Percentiles rank a stretch among this genome's conserved stretches.
phyloP scores from a whole-genome alignment of 2,113 vertebrate genomes.

The Myrmophylax atrothorax region DNA sequence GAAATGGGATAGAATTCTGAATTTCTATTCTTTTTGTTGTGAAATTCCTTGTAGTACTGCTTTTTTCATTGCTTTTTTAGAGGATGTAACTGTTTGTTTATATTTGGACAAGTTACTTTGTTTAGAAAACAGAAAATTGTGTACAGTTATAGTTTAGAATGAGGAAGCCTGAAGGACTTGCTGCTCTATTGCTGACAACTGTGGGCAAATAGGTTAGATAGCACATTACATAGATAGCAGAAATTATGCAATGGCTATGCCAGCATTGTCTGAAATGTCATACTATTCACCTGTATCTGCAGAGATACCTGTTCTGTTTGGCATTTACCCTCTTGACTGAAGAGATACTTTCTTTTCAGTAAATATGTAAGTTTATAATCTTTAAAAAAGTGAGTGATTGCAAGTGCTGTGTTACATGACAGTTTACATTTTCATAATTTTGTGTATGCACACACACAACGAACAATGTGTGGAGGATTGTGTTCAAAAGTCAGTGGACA shows the following conservation, averaged over 20 bases:
- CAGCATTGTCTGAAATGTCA: background rate
- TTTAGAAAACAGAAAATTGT: background rate
- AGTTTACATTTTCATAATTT: background rate
- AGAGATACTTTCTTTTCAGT: background rate
- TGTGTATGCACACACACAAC: rapidly evolving
- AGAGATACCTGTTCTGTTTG: background rate
- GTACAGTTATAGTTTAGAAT: background rate
- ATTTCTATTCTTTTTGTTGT: background rate
- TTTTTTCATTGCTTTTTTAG: background rate
- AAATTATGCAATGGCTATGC: background rate
- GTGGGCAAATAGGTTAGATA: background rate
- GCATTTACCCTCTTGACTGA: background rate
- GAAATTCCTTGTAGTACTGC: background rate
- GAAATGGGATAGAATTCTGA: background rate
- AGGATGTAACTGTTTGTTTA: background rate
- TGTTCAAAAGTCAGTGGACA: background rate
- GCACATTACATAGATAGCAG: background rate
- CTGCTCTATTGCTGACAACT: background rate
- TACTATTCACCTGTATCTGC: background rate
- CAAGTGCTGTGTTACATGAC: background rate
- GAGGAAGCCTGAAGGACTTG: background rate
- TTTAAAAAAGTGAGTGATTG: background rate
- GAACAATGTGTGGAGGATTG: background rate
- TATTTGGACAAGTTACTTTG: background rate
- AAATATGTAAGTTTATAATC: background rate